Percentiles rank a stretch among this genome's conserved stretches.
These are phyloP conservation scores for Chesias legatella DNA, from an alignment of 2,888 invertebrate genomes.

Conservation along the genomic window DNA sequence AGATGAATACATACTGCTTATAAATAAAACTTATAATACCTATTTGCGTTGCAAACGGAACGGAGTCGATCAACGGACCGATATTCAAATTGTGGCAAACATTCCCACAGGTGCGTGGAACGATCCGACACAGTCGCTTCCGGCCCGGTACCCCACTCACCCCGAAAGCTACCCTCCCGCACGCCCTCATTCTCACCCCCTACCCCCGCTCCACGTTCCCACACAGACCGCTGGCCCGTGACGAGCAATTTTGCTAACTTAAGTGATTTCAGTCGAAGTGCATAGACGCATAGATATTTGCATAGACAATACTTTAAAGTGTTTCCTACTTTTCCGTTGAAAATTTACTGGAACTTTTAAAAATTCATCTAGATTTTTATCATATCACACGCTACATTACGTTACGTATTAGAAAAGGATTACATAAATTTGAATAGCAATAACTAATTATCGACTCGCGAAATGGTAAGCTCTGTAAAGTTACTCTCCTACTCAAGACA, in stretches of 20 bases:
- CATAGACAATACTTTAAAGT: slow-evolving; percentile 21
- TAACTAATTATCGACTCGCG: no score
- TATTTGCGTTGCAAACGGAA: slow-evolving; percentile 34
- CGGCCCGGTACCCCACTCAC: slow-evolving; percentile 69
- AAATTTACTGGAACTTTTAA: slow-evolving; percentile 1
- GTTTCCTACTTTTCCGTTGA: slow-evolving; percentile 12
- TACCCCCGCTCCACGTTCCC: slow-evolving; percentile 55
- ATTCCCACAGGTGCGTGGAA: slow-evolving; percentile 74
- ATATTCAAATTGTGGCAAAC: slow-evolving; percentile 59
- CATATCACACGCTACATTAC: no score
- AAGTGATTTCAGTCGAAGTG: slow-evolving; percentile 37
- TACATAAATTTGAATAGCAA: no score
- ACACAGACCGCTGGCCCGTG: slow-evolving; percentile 62
- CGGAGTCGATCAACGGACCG: slow-evolving; percentile 33
- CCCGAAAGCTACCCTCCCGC: slow-evolving; percentile 39
- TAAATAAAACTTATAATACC: not conserved
- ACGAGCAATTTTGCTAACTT: slow-evolving; percentile 67
- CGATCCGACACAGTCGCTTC: slow-evolving; percentile 69
- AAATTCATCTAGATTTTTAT: not conserved
- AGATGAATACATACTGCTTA: slow-evolving; percentile 26
- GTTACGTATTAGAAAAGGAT: no score
- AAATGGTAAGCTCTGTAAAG: no score
- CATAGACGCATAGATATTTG: no score
- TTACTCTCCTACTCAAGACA: no score
- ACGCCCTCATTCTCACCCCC: slow-evolving; percentile 36